phyloP scores from a whole-genome alignment of 2,888 invertebrate species.

The Taphrorychus bicolor region DNA sequence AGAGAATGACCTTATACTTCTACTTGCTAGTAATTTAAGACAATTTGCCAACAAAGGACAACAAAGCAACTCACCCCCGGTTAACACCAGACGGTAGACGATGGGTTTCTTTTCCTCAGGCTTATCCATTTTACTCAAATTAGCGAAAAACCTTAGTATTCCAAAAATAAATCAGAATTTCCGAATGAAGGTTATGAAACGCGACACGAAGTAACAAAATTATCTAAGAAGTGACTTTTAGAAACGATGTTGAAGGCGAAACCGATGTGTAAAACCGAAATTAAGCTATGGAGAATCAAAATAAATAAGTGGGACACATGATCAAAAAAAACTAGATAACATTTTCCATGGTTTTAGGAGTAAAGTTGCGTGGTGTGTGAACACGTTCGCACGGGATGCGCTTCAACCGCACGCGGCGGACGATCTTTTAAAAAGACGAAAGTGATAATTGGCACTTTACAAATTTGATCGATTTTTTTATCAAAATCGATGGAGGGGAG shows the following conservation, averaged over 20 bases:
- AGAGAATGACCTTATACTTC: slow-evolving; percentile 18
- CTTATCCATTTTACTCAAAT: slow-evolving; percentile 46
- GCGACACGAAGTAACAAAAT: slow-evolving; percentile 10
- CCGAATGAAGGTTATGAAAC: slow-evolving; percentile 20
- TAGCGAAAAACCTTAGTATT: slow-evolving; percentile 10
- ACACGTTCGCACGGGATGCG: slow-evolving; percentile 37
- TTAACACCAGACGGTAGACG: slow-evolving; percentile 81
- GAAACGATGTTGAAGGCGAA: slow-evolving; percentile 29
- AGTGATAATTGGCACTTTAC: neutral
- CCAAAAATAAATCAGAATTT: slow-evolving; percentile 15
- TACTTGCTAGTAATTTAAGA: neutral
- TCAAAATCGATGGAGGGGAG: neutral
- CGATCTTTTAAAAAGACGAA: slow-evolving; percentile 13
- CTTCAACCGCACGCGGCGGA: slow-evolving; percentile 48
- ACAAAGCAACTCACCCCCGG: slow-evolving; percentile 76
- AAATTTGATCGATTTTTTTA: neutral
- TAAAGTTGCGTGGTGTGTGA: slow-evolving; percentile 32
- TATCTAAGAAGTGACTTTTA: slow-evolving; percentile 19
- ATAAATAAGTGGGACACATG: slow-evolving; percentile 50
- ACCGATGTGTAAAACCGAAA: slow-evolving; percentile 23
- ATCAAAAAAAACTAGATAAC: slow-evolving; percentile 48
- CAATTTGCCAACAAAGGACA: neutral
- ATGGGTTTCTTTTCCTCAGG: slow-evolving; percentile 36
- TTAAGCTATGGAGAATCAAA: slow-evolving; percentile 43
- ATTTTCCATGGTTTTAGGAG: slow-evolving; percentile 46